Evolutionary conservation across 2,113 vertebrate species (phyloP).

Genomic region (Seriola dumerili): DNA sequence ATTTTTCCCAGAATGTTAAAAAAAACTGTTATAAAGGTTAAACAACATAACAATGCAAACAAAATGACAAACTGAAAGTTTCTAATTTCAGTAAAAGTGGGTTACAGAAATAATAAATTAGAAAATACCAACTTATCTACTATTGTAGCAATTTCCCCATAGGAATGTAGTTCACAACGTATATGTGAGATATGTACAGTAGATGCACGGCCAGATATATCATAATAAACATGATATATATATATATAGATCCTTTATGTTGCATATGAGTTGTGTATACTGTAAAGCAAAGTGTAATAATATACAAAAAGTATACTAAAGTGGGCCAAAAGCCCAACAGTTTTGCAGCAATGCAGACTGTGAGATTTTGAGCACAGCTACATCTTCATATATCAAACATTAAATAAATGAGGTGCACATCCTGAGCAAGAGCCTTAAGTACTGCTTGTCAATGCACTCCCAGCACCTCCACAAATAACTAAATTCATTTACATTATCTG

Average conservation of each 20-base stretch:
- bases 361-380: neutral
- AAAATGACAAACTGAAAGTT: neutral
- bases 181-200: neutral
- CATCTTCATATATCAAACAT: conserved; percentile 4
- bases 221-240: neutral
- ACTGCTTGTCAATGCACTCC: neutral
- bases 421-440: conserved; percentile 13
- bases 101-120: neutral
- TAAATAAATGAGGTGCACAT: conserved; percentile 19
- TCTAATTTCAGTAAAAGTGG: no score
- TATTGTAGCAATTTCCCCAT: neutral
- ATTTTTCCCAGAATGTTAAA: neutral
- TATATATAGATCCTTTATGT: neutral
- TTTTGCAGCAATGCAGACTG: conserved; percentile 3
- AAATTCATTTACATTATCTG: conserved; percentile 40
- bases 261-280: neutral
- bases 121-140: neutral
- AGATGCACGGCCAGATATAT: neutral
- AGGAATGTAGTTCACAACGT: neutral
- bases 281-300: neutral
- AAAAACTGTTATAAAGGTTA: neutral
- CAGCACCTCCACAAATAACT: conserved; percentile 19
- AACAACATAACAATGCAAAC: neutral
- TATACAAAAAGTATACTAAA: conserved; percentile 5
- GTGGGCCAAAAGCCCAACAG: conserved; percentile 2